Evolutionary conservation across 2,797 vertebrate genomes (phyloP), one percentile per base, ranked within the genome.

Genomic region (Lepidocolaptes lacrymiger): DNA sequence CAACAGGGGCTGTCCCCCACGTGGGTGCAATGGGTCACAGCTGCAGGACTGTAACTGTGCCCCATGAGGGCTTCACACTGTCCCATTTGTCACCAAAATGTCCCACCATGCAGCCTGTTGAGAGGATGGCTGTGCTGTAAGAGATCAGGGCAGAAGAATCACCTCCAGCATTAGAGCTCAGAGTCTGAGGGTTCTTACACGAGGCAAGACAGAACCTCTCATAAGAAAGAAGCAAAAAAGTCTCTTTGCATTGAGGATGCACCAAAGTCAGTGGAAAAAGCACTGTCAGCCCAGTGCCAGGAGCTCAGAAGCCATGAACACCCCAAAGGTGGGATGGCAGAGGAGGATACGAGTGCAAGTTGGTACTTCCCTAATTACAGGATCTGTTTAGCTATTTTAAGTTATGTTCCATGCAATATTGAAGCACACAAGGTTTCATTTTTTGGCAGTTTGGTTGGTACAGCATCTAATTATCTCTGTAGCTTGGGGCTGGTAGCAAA

Each of bases 1-100:
- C 46, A 44, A 0, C 0, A 0, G 69, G 59, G 72, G 22, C 56
- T 43, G 61, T 46, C 28, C 34, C 27, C 36, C 14, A 7, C 0
- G 5, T 16, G 63, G n/a, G 34, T 73, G 6, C 71, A 18, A 15
- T 30, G 51, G 36, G 48, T 46, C 49, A 51, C 63, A 88, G 58
- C 51, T 81, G n/a, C 67, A 75, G 77, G 66, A 23, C 67, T 44
- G 28, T 17, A 49, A 23, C 78, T 3, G 6, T 37, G 9, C 28
- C 46, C 22, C 12, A 1, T 7, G n/a, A 24, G 27, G 37, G 64
- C 68, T 82, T 55, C 91, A 44, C 0, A 1, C 61, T 93, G 74
- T 41, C 66, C 58, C 54, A 4, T 48, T n/a, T 41, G 66, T 52
- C 48, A 34, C 0, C 1, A 61, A 61, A 68, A 75, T 64, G 67